Conservation (phyloP, 2,888 invertebrate species). For the Amphipoea lucens region DNA sequence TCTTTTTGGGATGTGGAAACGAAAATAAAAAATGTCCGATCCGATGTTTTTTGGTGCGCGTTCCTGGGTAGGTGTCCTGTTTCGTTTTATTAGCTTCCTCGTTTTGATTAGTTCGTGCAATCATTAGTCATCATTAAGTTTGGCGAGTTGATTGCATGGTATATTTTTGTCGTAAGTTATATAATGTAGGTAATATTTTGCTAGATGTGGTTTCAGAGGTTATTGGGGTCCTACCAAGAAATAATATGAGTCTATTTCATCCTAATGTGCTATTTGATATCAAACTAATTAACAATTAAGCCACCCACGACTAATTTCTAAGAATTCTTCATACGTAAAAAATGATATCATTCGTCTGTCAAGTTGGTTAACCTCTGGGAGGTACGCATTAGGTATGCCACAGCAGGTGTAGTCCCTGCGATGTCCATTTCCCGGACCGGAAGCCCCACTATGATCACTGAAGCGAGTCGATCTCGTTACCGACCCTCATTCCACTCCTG, state of each 20-base stretch:
- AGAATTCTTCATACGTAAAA: constrained; percentile 19
- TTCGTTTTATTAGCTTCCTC: constrained; percentile 79
- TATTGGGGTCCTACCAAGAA: constrained; percentile 36
- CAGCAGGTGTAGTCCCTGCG: constrained; percentile 74
- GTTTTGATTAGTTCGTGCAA: constrained; percentile 72
- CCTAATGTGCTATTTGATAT: constrained; percentile 18
- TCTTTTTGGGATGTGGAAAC: constrained; percentile 81
- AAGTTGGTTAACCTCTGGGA: constrained; percentile 31
- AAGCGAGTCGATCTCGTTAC: constrained; percentile 83
- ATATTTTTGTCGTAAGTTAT: constrained; percentile 53
- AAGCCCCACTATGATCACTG: constrained; percentile 80
- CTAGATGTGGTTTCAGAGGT: constrained; percentile 32
- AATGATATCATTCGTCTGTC: constrained; percentile 18
- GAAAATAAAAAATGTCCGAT: constrained; percentile 80
- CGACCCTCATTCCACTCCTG: constrained; percentile 78
- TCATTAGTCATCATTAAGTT: constrained; percentile 72
- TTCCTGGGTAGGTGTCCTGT: constrained; percentile 79
- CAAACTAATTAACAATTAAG: constrained; percentile 31
- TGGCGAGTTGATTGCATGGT: constrained; percentile 62
- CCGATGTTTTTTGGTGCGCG: constrained; percentile 77
- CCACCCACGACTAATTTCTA: constrained; percentile 11
- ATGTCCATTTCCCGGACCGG: constrained; percentile 79
- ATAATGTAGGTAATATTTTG: constrained; percentile 38
- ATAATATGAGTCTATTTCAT: constrained; percentile 23
- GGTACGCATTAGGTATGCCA: constrained; percentile 45